Percentiles rank a stretch among this genome's conserved stretches.
Conservation (phyloP, 2,797 vertebrate genomes). For the Saxicola maurus region DNA sequence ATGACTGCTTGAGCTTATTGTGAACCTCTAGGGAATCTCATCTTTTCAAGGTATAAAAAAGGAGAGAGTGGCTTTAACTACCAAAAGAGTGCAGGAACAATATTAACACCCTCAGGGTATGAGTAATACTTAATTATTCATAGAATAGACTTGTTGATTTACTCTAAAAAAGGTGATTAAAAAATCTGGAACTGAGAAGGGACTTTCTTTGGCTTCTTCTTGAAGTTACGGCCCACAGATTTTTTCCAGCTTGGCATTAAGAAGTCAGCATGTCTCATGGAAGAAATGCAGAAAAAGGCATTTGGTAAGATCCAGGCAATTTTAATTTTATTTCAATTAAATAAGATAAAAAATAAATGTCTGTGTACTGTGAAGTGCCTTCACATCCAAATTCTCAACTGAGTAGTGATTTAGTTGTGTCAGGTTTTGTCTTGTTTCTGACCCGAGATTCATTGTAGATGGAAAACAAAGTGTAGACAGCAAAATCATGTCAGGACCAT, state of each 20-base stretch:
- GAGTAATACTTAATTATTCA: not conserved
- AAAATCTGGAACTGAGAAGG: not conserved
- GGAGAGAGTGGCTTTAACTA: not conserved
- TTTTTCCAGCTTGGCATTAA: not conserved
- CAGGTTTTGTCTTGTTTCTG: not conserved
- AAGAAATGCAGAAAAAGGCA: not conserved
- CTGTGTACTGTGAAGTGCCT: not conserved
- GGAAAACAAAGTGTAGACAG: not conserved
- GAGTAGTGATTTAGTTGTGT: not conserved
- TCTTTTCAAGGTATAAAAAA: not conserved
- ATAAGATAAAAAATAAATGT: not conserved
- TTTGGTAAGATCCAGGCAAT: not conserved
- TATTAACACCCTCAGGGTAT: not conserved
- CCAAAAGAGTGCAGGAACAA: not conserved
- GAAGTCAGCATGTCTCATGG: not conserved
- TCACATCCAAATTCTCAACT: not conserved
- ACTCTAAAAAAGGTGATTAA: not conserved
- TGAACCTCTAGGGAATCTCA: not conserved
- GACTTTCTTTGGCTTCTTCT: not conserved
- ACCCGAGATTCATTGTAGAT: not conserved
- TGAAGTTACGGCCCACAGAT: not conserved
- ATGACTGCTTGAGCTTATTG: not conserved
- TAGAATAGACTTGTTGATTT: not conserved
- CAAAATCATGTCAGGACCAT: not conserved
- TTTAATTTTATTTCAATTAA: not conserved